Base-by-base conservation (phyloP, 2,113 vertebrate species). In the Tenebrosternarchus preto region DNA sequence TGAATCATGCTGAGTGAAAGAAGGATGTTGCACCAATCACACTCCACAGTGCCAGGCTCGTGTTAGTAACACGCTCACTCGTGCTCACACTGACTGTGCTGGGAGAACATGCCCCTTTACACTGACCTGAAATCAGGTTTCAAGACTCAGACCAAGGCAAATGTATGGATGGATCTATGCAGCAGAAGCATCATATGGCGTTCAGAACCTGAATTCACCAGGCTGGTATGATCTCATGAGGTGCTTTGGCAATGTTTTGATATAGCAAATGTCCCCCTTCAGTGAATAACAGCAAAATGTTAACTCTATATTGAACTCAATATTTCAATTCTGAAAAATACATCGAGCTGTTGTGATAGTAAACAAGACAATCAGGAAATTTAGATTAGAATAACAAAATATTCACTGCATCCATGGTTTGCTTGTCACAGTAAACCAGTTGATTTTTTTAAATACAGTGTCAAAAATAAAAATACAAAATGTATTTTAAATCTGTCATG, bases 11-110 rank as follows among this genome's bases (percentile, higher is more conserved):
- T 0, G 29, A 67, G 19, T 5, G 20, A 66, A 20, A 3, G 20
- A 63, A 6, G 25, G 3, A 63, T 15, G 25, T 17, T 11, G 16
- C 63, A 66, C 31, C 20, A 8, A 20, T 19, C 12, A 16, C 61
- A 29, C 61, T 22, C 25, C 29, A 64, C 17, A 33, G 29, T 20
- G 1, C 53, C 12, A 11, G 64, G 39, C 64, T 50, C 11, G 53
- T 3, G 27, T 39, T 50, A 64, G 27, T 78, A 36, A 71, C 39
- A 24, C 61, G 17, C 71, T 11, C 70, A 55, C 56, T 72, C 61
- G 9, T 27, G 17, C 31, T 39, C 19, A 4, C n/a, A 20, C 76
- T 67, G 4, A 33, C 17, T n/a, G 15, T 66, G 27, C 33, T 27
- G 25, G 24, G 25, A 29, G 2, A 29, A 29, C 2, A 17, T 63